Percentiles rank a stretch among this genome's conserved stretches.
These are phyloP conservation scores for Aleiodes leptofemur DNA, from an alignment of 2,888 invertebrate genomes.

Conservation along the genomic window DNA sequence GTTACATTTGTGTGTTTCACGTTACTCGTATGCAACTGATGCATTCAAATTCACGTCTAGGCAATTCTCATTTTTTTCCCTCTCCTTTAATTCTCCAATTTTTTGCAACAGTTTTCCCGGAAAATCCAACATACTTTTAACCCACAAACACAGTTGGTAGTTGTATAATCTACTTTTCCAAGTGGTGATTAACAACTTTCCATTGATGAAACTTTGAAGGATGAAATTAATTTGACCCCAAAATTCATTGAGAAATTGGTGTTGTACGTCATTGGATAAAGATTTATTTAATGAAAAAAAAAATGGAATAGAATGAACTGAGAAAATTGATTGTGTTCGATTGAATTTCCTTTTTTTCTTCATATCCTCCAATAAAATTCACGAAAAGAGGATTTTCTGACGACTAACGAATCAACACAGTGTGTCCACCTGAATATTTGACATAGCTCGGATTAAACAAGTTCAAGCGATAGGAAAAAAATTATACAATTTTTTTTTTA, in stretches of 20 bases:
- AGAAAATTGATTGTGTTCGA: too few relatives aligned
- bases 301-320: too few relatives aligned
- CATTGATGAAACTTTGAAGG: slow-evolving; percentile 8
- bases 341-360: neutral
- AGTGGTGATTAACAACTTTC: slow-evolving; percentile 11
- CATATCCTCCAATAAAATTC: neutral
- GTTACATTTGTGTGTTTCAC: neutral
- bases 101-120: neutral
- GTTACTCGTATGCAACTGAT: slow-evolving; percentile 1
- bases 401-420: slow-evolving; percentile 5
- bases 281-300: too few relatives aligned
- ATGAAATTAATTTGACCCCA: slow-evolving; percentile 14
- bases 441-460: neutral
- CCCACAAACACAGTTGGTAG: slow-evolving; percentile 4
- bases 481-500: slow-evolving; percentile 1
- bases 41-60: neutral
- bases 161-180: slow-evolving; percentile 3
- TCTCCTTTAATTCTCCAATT: neutral
- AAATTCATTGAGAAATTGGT: neutral
- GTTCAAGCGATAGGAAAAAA: slow-evolving; percentile 10
- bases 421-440: slow-evolving; percentile 6
- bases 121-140: slow-evolving; percentile 7
- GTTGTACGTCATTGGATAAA: neutral
- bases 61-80: too few relatives aligned
- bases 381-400: neutral